Base-by-base conservation (phyloP, 1,140 invertebrate genomes). In the Adoxophyes honmai region DNA sequence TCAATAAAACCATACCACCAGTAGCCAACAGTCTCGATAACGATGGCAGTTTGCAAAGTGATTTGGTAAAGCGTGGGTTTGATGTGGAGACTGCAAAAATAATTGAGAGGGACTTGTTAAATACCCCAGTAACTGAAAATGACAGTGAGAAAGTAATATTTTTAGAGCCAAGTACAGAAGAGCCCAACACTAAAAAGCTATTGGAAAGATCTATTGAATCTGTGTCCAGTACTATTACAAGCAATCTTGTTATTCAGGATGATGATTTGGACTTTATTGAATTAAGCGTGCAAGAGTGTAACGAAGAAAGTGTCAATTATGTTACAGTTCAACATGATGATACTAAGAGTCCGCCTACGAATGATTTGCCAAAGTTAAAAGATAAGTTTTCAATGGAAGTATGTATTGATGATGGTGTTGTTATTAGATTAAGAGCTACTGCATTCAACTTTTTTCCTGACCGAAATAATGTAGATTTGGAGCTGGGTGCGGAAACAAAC, bases 11-110 rank as follows among this genome's bases (percentile, higher is more conserved):
- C 9, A 75, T 67, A 28, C 21, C 21, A 28, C 2, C 21, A 34
- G 56, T 42, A 60, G 55, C 34, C 18, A 52, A 21, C 34, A 60
- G 37, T 14, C 42, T 64, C 34, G 59, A 68, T 8, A 52, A 34
- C 28, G 60, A 71, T 34, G 65, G 69, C 9, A 75, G 59, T 61
- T 77, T 84, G 14, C 82, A 84, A 18, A 64, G 57, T 38, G 78
- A 86, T 76, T 75, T 88, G 67, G 66, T 84, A 4, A 81, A 79
- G 65, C 63, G 82, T 62, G 83, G 82, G 34, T 88, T 86, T 72
- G 86, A 88, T 67, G 51, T 71, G 10, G 81, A 78, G 64, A 86
- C 83, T 1, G 85, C 85, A 7, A 86, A 78, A 75, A 88, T 68
- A 34, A 86, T 88, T 33, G 85, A 88, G 67, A 55, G 83, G 14